A percentile compares a stretch with the other conserved stretches of the same genome.
Evolutionary conservation across 2,888 invertebrate genomes (phyloP).

Genomic region (Lissocephala sabroskyi): DNA sequence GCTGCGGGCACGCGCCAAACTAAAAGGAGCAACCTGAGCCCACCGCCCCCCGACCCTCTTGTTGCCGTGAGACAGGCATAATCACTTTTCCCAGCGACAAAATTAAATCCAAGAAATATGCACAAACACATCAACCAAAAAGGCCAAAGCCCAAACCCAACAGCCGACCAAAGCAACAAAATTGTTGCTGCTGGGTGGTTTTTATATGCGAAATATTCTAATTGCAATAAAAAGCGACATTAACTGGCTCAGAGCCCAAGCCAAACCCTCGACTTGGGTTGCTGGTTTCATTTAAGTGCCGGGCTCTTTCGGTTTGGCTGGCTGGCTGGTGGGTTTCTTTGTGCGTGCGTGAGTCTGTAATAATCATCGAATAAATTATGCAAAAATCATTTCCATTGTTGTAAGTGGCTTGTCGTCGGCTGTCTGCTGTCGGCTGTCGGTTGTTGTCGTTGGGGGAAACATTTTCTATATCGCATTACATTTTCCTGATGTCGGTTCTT

Average conservation of each 20-base stretch:
- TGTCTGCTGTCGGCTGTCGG: slow-evolving; percentile 18
- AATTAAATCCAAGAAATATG: slow-evolving; percentile 62
- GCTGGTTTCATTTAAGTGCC: slow-evolving; percentile 9
- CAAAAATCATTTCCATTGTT: slow-evolving; percentile 68
- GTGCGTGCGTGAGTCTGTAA: slow-evolving; percentile 44
- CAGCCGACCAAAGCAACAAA: no score
- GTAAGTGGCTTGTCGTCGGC: slow-evolving; percentile 52
- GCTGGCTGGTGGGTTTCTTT: neutral
- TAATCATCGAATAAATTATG: slow-evolving; percentile 73
- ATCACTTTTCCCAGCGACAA: slow-evolving; percentile 51
- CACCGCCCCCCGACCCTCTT: slow-evolving; percentile 4
- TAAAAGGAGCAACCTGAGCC: neutral
- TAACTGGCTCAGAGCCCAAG: slow-evolving; percentile 25
- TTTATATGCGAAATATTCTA: slow-evolving; percentile 49
- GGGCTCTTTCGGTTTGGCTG: slow-evolving; percentile 30
- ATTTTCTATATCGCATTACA: slow-evolving; percentile 51
- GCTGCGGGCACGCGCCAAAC: slow-evolving; percentile 2
- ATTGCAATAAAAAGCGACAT: slow-evolving; percentile 61
- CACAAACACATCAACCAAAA: slow-evolving; percentile 46
- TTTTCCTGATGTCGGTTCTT: slow-evolving; percentile 20
- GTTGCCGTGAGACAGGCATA: slow-evolving; percentile 54
- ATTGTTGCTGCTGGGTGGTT: slow-evolving; percentile 1
- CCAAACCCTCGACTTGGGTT: neutral
- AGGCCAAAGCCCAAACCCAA: no score
- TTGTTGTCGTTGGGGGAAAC: slow-evolving; percentile 8